Percentiles rank a stretch among this genome's conserved stretches.
Conservation (phyloP, 2,888 invertebrate genomes). For the Furcula furcula region DNA sequence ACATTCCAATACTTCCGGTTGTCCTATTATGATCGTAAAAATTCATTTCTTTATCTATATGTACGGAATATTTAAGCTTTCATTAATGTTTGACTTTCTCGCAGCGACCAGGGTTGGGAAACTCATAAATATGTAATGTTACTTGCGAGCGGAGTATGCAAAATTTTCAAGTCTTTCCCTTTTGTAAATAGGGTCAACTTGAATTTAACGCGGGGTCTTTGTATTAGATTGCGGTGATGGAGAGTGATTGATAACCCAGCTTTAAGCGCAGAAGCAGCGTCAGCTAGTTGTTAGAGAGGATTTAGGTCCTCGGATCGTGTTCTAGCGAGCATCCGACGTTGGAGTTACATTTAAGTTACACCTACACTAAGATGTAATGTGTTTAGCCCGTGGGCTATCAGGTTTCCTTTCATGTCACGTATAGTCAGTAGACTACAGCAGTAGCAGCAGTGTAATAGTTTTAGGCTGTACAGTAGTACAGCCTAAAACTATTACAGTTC, state of each 20-base stretch:
- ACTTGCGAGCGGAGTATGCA: constrained; percentile 57
- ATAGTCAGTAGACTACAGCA: too few species aligned
- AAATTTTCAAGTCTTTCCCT: constrained; percentile 53
- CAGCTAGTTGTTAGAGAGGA: too few species aligned
- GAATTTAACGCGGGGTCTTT: constrained; percentile 51
- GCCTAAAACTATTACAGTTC: too few species aligned
- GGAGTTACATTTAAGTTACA: too few species aligned
- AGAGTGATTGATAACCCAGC: constrained; percentile 2
- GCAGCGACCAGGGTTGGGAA: constrained; percentile 64
- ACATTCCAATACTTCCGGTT: constrained; percentile 49
- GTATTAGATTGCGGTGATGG: constrained; percentile 34
- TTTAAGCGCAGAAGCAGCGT: too few species aligned
- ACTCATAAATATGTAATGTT: constrained; percentile 78
- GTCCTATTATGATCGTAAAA: constrained; percentile 65
- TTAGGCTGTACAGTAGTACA: too few species aligned
- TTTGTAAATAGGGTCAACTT: constrained; percentile 65
- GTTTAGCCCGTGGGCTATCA: too few species aligned
- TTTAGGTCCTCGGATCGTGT: too few species aligned
- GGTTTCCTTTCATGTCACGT: too few species aligned
- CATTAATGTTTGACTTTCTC: constrained; percentile 79
- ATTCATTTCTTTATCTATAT: constrained; percentile 73
- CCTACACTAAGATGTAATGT: too few species aligned
- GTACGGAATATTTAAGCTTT: constrained; percentile 40
- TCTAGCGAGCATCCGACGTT: too few species aligned
- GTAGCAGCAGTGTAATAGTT: too few species aligned